Evolutionary conservation across 2,113 vertebrate species (phyloP), one percentile per base, ranked within the genome.

Genomic region (Amblyopsis rosae): DNA sequence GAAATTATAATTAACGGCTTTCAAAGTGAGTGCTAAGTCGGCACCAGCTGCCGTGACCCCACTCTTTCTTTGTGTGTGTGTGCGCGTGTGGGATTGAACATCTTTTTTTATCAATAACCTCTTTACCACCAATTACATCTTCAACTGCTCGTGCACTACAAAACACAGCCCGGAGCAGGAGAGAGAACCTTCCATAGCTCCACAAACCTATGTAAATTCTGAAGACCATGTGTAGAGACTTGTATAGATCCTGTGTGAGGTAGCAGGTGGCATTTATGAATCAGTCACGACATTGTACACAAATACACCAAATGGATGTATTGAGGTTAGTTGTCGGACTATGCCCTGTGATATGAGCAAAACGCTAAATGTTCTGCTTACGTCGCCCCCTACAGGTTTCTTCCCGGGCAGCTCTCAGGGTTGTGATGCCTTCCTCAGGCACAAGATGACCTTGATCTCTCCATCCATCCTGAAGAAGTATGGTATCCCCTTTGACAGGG

Each of bases 381-480:
- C 59, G 10, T 75, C 17, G 6, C 58, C 48, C 56, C 13, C 55
- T 75, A 26, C 85, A 99, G 98, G 98, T 0, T 99, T 99, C 86
- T 99, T 99, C 73, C 97, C 98, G 0, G 98, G 98, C 47, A 99
- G 97, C 83, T 99, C 95, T 59, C 98, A 99, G 91, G 98, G 98
- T 55, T 99, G 98, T 0, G 97, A 98, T 0, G 97, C 97, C 47
- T 99, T 99, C 79, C 94, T 99, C 50, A 93, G 98, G 3, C 98
- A 99, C 91, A 99, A 99, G 92, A 99, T 99, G 98, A 99, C 98
- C 0, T 95, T 99, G 72, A 96, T 99, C 65, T 99, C 98, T 0
- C 98, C 98, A 45, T 98, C 96, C 3, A 99, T 99, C 83, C 85
- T 99, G 84, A 99, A 98, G 93, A 99, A 99, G 70, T 99, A 98